Conservation (phyloP, 2,797 vertebrate genomes). For the Characodon lateralis region DNA sequence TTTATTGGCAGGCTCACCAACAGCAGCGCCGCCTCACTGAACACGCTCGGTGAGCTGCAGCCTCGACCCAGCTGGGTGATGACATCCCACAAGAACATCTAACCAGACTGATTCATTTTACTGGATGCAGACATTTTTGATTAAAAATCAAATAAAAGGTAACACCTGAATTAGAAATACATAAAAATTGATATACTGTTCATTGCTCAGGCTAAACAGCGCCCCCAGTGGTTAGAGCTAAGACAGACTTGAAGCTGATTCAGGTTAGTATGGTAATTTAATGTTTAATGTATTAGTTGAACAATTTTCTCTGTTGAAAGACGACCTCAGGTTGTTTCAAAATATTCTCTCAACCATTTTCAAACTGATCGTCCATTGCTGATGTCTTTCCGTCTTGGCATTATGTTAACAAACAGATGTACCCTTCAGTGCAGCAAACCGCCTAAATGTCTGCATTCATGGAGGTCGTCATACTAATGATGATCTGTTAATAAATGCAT, state of each 20-base stretch:
- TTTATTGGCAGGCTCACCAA: slow-evolving; percentile 34
- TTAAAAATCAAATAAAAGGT: not conserved
- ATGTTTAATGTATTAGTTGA: not conserved
- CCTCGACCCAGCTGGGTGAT: not conserved
- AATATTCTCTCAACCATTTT: not conserved
- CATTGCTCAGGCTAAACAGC: not conserved
- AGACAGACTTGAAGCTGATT: too few species aligned
- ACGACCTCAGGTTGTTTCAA: not conserved
- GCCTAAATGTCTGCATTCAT: not conserved
- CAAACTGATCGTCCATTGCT: not conserved
- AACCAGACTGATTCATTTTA: not conserved
- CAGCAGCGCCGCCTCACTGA: slow-evolving; percentile 26
- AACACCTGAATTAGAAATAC: not conserved
- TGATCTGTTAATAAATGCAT: not conserved
- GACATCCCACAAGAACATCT: not conserved
- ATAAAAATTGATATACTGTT: not conserved
- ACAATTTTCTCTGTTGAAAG: not conserved
- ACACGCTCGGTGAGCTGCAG: slow-evolving; percentile 4
- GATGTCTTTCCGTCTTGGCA: not conserved
- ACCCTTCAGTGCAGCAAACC: not conserved
- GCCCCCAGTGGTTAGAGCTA: not conserved
- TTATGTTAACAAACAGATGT: not conserved
- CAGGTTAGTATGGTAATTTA: too few species aligned
- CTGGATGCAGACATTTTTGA: not conserved
- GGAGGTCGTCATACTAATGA: not conserved